Conservation (phyloP, 2,888 invertebrate species). For the Zeuzera pyrina region DNA sequence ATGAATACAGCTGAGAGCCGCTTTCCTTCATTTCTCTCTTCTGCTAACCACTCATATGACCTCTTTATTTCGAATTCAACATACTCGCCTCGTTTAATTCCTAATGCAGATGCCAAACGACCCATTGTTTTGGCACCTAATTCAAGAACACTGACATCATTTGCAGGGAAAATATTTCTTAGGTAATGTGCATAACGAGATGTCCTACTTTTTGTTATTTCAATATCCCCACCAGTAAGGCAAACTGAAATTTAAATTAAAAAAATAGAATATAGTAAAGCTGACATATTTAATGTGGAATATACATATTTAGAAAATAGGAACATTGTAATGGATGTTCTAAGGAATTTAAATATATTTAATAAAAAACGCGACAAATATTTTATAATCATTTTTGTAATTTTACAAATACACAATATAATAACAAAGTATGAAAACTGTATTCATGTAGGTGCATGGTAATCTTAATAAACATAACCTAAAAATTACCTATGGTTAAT, state of each 20-base stretch:
- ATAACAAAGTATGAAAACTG: background rate
- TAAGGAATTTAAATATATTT: too few species aligned
- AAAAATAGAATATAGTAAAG: too few species aligned
- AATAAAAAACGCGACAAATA: too few species aligned
- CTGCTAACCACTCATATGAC: slow-evolving; percentile 94
- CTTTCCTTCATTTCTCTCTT: slow-evolving; percentile 91
- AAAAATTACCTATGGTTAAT: slow-evolving; percentile 82
- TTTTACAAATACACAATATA: background rate
- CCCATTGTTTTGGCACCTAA: slow-evolving; percentile 96
- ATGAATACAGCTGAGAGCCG: slow-evolving; percentile 94
- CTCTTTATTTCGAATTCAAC: slow-evolving; percentile 96
- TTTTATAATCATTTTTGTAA: background rate
- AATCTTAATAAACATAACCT: slow-evolving; percentile 1
- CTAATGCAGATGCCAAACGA: slow-evolving; percentile 88
- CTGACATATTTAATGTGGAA: too few species aligned
- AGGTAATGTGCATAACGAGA: slow-evolving; percentile 94
- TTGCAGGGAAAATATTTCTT: slow-evolving; percentile 89
- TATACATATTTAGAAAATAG: background rate
- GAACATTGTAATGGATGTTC: too few species aligned
- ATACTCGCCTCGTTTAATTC: slow-evolving; percentile 94
- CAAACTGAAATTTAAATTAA: slow-evolving; percentile 89
- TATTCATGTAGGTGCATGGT: background rate
- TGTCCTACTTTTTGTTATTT: slow-evolving; percentile 89
- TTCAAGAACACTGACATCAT: slow-evolving; percentile 92
- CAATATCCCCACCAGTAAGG: slow-evolving; percentile 92